Evolutionary conservation across 92 coral and sea anemone genomes (phyloP), one percentile per base, ranked within the genome.

Genomic region (Anthopleura xanthogrammica): DNA sequence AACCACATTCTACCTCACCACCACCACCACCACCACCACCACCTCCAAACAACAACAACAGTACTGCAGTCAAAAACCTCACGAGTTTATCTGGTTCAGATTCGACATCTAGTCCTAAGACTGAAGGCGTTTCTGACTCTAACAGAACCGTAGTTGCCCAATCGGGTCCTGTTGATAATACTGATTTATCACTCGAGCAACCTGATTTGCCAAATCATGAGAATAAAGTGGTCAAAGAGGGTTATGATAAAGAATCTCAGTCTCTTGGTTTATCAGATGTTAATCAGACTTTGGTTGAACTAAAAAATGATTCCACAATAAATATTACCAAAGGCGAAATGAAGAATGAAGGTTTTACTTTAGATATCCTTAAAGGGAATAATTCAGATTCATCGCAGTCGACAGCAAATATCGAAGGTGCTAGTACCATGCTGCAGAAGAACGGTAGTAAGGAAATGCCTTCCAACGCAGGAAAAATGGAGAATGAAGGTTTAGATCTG

Each of bases 181-280:
- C 88, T n/a, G 88, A 85, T 46, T 22, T 85, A 16, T 79, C 88
- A 17, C 52, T 85, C 19, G 88, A 85, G 23, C 82, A 85, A 56
- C 88, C 88, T 48, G 88, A 85, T 66, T 60, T 79, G 39, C 83
- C 83, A 29, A 85, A 79, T 57, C 76, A 85, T 39, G 88, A 85
- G n/a, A 85, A 85, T 73, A 19, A 23, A 24, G 77, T 77, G 6
- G 16, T 70, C 12, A 84, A 77, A 77, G 77, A 77, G 42, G 87
- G 6, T 6, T 12, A 52, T 41, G 23, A 50, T 23, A 40, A 75
- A 12, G 39, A 40, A 36, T 58, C 78, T 57, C 60, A 72, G 29
- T 36, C 65, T 12, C 70, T 62, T n/a, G 14, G 29, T 7, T 4
- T 36, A 36, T 36, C 74, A 68, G 36, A 68, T 10, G 7, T 43